Evolutionary conservation across 2,888 invertebrate species (phyloP).

Genomic region (Melanchra persicariae): DNA sequence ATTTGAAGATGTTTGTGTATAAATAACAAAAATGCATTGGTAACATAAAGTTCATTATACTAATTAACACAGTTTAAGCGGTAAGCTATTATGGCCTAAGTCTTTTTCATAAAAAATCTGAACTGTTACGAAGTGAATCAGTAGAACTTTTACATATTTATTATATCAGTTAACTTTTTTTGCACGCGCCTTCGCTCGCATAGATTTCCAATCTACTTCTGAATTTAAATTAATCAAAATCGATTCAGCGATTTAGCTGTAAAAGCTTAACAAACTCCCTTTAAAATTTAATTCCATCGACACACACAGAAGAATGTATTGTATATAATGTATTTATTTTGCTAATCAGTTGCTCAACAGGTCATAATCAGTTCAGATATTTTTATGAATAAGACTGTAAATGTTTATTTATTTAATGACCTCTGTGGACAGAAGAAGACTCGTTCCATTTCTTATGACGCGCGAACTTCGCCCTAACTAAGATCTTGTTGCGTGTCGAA

Average conservation of each 20-base stretch:
- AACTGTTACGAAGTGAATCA: not conserved
- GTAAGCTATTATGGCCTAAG: conserved; percentile 23
- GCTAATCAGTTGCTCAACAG: too few relatives aligned
- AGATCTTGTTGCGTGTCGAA: too few relatives aligned
- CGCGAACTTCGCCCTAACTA: not conserved
- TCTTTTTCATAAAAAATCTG: not conserved
- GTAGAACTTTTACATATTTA: not conserved
- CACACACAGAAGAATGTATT: too few relatives aligned
- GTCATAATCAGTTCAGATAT: not conserved
- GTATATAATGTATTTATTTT: too few relatives aligned
- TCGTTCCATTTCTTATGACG: not conserved
- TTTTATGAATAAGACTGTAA: not conserved
- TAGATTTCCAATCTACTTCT: too few relatives aligned
- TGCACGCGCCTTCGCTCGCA: too few relatives aligned
- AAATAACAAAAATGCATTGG: conserved; percentile 24
- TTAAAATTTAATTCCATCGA: too few relatives aligned
- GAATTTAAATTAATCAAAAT: too few relatives aligned
- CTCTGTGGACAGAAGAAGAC: conserved; percentile 5
- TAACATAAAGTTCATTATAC: conserved; percentile 42
- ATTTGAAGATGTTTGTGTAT: not conserved
- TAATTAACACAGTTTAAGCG: conserved; percentile 17
- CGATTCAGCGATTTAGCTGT: too few relatives aligned
- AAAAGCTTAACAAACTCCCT: too few relatives aligned
- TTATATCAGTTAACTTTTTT: too few relatives aligned
- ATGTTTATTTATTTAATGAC: conserved; percentile 19